Percentiles rank a stretch among this genome's conserved stretches.
Conservation (phyloP, 2,797 vertebrate genomes). For the Crenichthys baileyi region DNA sequence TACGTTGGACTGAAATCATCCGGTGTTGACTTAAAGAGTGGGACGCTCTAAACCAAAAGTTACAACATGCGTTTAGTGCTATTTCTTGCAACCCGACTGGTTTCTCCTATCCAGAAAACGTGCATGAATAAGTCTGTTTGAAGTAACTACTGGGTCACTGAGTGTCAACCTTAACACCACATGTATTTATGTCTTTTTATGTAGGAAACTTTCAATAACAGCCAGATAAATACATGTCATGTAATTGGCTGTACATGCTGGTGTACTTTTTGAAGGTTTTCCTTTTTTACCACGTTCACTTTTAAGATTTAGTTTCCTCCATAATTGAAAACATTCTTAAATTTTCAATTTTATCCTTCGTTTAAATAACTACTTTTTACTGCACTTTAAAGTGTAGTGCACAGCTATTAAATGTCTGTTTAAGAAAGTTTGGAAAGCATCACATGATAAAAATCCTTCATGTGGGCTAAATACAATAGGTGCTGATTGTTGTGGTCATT, state of each 20-base stretch:
- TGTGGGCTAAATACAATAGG: neutral
- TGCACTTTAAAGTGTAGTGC: neutral
- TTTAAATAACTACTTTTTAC: neutral
- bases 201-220: neutral
- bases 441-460: neutral
- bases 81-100: neutral
- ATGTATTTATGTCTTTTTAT: neutral
- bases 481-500: neutral
- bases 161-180: too few relatives aligned
- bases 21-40: neutral
- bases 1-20: neutral
- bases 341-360: neutral
- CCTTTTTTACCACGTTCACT: neutral
- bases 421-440: neutral
- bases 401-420: neutral
- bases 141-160: too few relatives aligned
- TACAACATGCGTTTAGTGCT: neutral
- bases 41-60: neutral
- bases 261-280: neutral
- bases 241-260: neutral
- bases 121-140: neutral
- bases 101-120: too few relatives aligned
- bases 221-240: neutral
- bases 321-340: neutral
- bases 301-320: neutral